Evolutionary conservation across 2,113 vertebrate species (phyloP).

Genomic region (Phocoena phocoena): DNA sequence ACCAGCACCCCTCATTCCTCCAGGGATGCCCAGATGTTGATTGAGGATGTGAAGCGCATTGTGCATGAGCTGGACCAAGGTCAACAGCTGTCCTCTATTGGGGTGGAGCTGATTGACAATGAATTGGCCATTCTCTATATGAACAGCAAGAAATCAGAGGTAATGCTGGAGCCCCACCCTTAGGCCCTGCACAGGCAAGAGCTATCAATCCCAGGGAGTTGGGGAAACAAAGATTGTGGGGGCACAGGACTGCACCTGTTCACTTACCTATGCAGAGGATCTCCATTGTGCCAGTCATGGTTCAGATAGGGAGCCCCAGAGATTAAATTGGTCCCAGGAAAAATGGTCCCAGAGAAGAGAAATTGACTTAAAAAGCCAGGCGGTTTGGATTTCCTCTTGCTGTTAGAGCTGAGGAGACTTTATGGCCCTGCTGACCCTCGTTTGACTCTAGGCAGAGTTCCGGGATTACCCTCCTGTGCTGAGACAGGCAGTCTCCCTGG

Average conservation of each 20-base stretch:
- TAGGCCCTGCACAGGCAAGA: constrained; percentile 6
- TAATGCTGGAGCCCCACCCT: constrained; percentile 72
- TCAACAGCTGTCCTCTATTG: constrained; percentile 93
- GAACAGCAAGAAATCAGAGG: constrained; percentile 99
- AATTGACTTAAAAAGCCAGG: background rate
- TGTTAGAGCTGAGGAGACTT: background rate
- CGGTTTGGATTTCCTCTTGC: background rate
- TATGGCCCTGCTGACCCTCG: background rate
- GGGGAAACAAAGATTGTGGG: background rate
- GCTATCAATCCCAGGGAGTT: background rate
- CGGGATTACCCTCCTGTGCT: constrained; percentile 96
- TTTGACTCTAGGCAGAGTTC: constrained; percentile 87
- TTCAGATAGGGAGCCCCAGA: background rate
- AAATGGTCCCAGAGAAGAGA: background rate
- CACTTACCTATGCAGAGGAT: background rate
- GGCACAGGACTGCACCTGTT: background rate
- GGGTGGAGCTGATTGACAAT: constrained; percentile 96
- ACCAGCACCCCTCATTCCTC: constrained; percentile 36
- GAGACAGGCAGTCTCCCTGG: constrained; percentile 96
- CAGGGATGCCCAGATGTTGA: constrained; percentile 98
- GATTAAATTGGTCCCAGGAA: background rate
- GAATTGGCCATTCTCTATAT: constrained; percentile 96
- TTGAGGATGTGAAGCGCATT: constrained; percentile 97
- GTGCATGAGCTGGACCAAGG: constrained; percentile 95
- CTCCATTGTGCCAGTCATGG: background rate